These are phyloP conservation scores for Actenoides lindsayi DNA, from an alignment of 2,113 vertebrate genomes.

Conservation along the genomic window DNA sequence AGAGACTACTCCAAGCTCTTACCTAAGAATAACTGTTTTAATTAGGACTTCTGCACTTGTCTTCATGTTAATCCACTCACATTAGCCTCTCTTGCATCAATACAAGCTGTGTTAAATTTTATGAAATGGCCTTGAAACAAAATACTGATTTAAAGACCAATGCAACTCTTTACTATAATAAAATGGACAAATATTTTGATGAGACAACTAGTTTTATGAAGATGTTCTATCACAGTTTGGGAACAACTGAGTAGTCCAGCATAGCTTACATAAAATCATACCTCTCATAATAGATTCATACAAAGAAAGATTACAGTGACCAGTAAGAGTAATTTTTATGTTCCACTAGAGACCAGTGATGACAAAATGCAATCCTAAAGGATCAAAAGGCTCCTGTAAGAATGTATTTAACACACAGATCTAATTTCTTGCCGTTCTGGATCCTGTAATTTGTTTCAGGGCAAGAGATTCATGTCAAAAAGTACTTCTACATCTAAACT, in stretches of 20 bases:
- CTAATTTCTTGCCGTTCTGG: neutral
- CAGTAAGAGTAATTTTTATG: neutral
- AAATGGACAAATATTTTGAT: neutral
- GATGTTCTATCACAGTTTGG: neutral
- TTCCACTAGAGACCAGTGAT: neutral
- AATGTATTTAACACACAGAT: neutral
- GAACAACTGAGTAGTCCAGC: neutral
- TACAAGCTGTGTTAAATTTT: neutral
- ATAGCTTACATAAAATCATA: neutral
- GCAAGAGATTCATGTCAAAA: neutral
- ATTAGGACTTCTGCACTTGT: neutral
- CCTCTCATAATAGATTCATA: neutral
- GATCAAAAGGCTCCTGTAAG: neutral
- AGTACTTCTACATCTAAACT: neutral
- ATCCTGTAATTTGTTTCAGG: neutral
- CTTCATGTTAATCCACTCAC: neutral
- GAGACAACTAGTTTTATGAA: neutral
- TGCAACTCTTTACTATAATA: neutral
- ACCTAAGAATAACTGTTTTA: neutral
- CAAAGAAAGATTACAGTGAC: neutral
- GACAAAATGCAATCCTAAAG: neutral
- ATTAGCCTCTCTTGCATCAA: neutral
- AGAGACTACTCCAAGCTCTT: neutral
- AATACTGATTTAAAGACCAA: neutral
- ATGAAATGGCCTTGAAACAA: neutral